These are phyloP conservation scores for Bubo blakistoni DNA, from an alignment of 2,113 vertebrate genomes.

Conservation along the genomic window DNA sequence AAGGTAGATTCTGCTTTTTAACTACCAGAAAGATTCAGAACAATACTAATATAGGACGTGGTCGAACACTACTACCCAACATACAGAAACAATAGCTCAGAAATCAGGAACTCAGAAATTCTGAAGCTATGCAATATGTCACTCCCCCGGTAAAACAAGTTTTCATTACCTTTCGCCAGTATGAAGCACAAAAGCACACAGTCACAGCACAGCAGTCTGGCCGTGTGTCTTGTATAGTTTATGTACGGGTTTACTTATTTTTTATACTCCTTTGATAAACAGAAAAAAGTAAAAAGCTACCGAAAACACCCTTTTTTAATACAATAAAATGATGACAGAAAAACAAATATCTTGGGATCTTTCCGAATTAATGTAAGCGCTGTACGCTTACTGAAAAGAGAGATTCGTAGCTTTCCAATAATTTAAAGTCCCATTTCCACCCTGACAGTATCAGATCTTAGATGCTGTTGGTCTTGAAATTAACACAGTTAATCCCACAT, in stretches of 20 bases:
- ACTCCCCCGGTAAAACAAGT: neutral
- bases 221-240: fast-evolving
- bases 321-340: neutral
- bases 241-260: neutral
- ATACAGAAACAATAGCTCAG: neutral
- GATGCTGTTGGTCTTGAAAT: neutral
- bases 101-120: neutral
- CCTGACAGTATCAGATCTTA: neutral
- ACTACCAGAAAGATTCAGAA: neutral
- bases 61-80: neutral
- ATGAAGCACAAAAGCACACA: neutral
- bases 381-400: neutral
- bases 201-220: neutral
- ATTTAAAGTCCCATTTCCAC: neutral
- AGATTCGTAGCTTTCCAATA: neutral
- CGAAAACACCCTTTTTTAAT: neutral
- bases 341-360: neutral
- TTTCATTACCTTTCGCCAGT: neutral
- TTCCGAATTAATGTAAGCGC: neutral
- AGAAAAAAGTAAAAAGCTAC: neutral
- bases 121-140: neutral
- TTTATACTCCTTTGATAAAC: neutral
- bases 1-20: neutral
- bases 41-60: neutral
- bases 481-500: neutral